phyloP scores from a whole-genome alignment of 1,140 invertebrate genomes.

The Hyphantria cunea region DNA sequence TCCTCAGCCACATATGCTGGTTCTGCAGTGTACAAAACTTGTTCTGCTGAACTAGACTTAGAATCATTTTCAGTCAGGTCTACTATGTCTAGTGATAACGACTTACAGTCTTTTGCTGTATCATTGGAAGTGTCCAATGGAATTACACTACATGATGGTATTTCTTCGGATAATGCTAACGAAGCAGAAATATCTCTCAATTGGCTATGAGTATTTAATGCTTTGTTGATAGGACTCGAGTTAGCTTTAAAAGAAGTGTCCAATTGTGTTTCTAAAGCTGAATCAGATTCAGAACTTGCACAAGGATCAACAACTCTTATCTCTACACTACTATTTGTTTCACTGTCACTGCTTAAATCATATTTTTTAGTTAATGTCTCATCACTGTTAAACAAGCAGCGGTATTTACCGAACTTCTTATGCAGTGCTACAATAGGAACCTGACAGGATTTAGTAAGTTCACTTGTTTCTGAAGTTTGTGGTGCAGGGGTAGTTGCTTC shows the following conservation, averaged over 20 bases:
- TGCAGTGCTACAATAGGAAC: conserved; percentile 63
- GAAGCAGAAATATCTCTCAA: conserved; percentile 55
- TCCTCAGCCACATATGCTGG: neutral
- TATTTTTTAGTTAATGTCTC: conserved; percentile 61
- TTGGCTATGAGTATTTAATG: conserved; percentile 39
- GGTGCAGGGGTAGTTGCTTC: conserved; percentile 35
- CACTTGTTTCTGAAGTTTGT: conserved; percentile 29
- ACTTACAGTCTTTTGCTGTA: neutral
- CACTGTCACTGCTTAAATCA: conserved; percentile 76
- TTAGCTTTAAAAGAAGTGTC: conserved; percentile 58
- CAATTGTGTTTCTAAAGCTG: conserved; percentile 60
- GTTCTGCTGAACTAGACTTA: conserved; percentile 1
- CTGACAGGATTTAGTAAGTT: conserved; percentile 41
- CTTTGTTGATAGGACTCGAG: conserved; percentile 53
- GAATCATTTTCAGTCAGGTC: conserved; percentile 7
- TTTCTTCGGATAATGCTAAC: neutral
- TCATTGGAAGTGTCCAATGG: conserved; percentile 7
- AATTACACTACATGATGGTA: conserved; percentile 17
- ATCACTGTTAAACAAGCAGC: conserved; percentile 73
- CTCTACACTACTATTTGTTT: conserved; percentile 77
- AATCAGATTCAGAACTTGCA: conserved; percentile 78
- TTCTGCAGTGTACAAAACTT: neutral
- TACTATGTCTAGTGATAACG: conserved; percentile 4
- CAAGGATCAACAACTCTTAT: conserved; percentile 74
- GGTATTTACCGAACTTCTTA: conserved; percentile 80